Percentiles rank a stretch among this genome's conserved stretches.
Conservation (phyloP, 2,113 vertebrate species). For the Lanius ludovicianus region DNA sequence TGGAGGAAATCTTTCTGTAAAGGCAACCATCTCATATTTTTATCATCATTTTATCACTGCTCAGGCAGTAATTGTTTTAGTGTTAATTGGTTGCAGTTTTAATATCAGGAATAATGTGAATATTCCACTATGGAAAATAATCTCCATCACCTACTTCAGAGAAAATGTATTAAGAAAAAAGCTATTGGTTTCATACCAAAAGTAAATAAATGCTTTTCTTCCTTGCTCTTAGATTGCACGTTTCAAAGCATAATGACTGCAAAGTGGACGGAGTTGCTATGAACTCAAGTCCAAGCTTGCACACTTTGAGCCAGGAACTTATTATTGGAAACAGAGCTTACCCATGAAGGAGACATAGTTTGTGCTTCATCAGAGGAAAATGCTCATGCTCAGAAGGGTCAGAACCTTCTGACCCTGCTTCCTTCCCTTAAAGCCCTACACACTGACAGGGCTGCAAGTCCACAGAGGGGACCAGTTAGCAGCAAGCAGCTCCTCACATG, state of each 20-base stretch:
- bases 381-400: neutral
- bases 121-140: neutral
- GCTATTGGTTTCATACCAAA: neutral
- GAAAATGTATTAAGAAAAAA: neutral
- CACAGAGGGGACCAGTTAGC: neutral
- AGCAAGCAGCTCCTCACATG: neutral
- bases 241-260: neutral
- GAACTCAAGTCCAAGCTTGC: neutral
- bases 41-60: neutral
- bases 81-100: neutral
- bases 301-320: neutral
- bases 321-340: neutral
- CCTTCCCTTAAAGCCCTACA: neutral
- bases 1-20: neutral
- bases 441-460: neutral
- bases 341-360: neutral
- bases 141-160: neutral
- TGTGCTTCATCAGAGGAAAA: neutral
- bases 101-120: neutral
- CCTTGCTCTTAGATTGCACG: neutral
- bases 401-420: neutral
- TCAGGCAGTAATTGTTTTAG: neutral
- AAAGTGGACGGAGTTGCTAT: neutral
- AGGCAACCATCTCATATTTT: neutral
- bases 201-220: neutral